Evolutionary conservation across 2,888 invertebrate species (phyloP), one percentile per base, ranked within the genome.

Genomic region (Pterostichus niger): DNA sequence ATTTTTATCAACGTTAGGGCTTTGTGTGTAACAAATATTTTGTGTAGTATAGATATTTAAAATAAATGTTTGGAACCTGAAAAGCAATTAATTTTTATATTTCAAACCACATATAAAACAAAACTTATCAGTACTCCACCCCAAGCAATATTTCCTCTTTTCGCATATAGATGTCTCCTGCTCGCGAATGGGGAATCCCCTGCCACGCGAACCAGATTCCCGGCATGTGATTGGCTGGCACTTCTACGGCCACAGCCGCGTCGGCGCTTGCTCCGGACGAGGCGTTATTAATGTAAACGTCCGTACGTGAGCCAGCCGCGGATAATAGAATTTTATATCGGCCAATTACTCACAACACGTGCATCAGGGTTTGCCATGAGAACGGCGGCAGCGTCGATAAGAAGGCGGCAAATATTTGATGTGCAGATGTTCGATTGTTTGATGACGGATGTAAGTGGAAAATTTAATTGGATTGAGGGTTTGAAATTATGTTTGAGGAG

Each of bases 261-360:
- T 17, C 76, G 76, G 7, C 40, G 6, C 40, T 54, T 54, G 75
- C 5, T 17, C n/a, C 44, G 17, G 71, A n/a, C 40, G 40, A 40
- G 15, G 61, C 7, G 80, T 68, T 61, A 64, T 64, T 80, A 80
- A 80, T 80, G 64, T 80, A 80, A 68, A 80, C 80, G 80, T 68
- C 49, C 49, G 64, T 80, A 68, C 79, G 64, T 79, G 64, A n/a
- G n/a, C 46, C 68, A 46, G 52, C 64, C 24, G 24, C 64, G 79
- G 64, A 80, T 80, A 80, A 80, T 80, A 68, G 80, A 80, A 80
- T 80, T 80, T 80, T 80, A 80, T 68, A 80, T 80, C 80, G 80
- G 80, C 80, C 80, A 68, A 80, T 80, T 80, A 80, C 80, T 64
- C 68, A 64, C 68, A 35, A 79, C 44, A 52, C 80, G 46, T 31